Evolutionary conservation across 2,888 invertebrate genomes (phyloP).

Genomic region (Cactoblastis cactorum): DNA sequence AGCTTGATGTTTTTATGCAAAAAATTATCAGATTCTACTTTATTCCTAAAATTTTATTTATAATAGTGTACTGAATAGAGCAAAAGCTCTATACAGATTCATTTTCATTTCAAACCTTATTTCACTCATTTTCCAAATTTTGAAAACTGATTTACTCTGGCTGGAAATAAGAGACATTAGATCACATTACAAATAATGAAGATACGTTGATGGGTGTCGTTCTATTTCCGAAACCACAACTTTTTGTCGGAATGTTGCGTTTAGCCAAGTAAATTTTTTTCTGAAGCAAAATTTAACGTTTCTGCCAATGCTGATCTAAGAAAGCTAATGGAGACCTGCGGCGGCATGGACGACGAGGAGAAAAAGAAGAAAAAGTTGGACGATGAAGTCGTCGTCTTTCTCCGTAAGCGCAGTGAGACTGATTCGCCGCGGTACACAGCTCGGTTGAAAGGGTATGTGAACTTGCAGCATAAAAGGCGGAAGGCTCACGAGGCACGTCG

Average conservation of each 20-base stretch:
- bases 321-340: constrained; percentile 16
- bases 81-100: too few relatives aligned
- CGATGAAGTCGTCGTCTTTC: constrained; percentile 25
- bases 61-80: too few relatives aligned
- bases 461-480: constrained; percentile 21
- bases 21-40: too few relatives aligned
- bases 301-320: constrained; percentile 11
- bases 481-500: constrained; percentile 18
- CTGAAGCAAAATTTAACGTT: constrained; percentile 14
- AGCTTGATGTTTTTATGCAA: too few relatives aligned
- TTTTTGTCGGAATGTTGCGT: constrained; percentile 8
- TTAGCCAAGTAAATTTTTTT: neutral
- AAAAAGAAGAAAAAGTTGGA: constrained; percentile 24
- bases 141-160: too few relatives aligned
- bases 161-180: neutral
- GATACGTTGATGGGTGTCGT: neutral
- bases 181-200: neutral
- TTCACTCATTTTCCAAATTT: too few relatives aligned
- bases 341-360: constrained; percentile 20
- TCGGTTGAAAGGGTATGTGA: constrained; percentile 21
- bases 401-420: constrained; percentile 23
- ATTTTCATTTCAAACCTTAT: neutral
- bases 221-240: constrained; percentile 12
- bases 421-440: constrained; percentile 24
- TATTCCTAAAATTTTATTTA: too few relatives aligned